Evolutionary conservation across 2,113 vertebrate genomes (phyloP).

Genomic region (Scartelaos histophorus): DNA sequence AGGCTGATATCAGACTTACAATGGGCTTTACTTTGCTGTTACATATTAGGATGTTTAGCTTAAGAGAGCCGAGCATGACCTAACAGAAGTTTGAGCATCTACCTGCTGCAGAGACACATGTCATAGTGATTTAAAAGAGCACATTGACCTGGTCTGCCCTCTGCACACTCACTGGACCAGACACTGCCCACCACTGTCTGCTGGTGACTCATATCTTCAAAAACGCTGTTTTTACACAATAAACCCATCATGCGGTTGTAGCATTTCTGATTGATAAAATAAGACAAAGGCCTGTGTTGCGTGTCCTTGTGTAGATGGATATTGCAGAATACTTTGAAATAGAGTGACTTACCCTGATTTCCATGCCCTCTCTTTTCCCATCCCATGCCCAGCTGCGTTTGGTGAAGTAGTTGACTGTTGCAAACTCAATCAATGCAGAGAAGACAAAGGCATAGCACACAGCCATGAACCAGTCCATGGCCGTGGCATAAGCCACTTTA

Average conservation of each 20-base stretch:
- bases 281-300: conserved; percentile 18
- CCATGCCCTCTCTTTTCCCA: conserved; percentile 94
- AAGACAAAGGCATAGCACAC: conserved; percentile 99
- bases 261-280: not conserved
- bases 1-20: not conserved
- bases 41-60: not conserved
- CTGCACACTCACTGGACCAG: not conserved
- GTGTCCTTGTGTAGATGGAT: not conserved
- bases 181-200: not conserved
- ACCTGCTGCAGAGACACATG: not conserved
- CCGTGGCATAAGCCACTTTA: conserved; percentile 98
- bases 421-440: conserved; percentile 99
- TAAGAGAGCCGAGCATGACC: not conserved
- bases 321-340: conserved; percentile 4
- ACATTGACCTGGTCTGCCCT: not conserved
- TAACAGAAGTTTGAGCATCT: not conserved
- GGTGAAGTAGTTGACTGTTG: conserved; percentile 99
- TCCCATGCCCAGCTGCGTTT: conserved; percentile 99
- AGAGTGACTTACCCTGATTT: conserved; percentile 87
- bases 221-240: not conserved
- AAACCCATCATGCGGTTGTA: not conserved
- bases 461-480: conserved; percentile 99
- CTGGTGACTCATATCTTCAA: not conserved
- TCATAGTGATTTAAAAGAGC: conserved; percentile 1
- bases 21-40: not conserved